Base-by-base conservation (phyloP, 2,888 invertebrate species). In the Drosophila diplacantha region DNA sequence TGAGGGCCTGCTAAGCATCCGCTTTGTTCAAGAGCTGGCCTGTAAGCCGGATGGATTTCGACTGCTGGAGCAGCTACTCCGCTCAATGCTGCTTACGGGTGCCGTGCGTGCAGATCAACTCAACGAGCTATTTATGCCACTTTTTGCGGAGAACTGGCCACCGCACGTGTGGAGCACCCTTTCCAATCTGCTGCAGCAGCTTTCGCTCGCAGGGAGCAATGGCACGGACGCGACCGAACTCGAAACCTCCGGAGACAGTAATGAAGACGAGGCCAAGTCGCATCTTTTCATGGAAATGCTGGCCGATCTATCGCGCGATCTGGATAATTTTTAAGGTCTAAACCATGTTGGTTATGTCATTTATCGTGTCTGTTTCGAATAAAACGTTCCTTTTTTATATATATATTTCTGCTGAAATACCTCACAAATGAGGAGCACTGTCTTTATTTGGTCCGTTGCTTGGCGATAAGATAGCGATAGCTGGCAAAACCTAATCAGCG, bases 71-170 rank as follows among this genome's bases (percentile, higher is more conserved):
- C 79, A 85, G 0, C 81, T 91, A 4, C 69, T 92, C 3, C 85
- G 89, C 55, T 88, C 87, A 60, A 68, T 94, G 80, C 83, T 94
- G 50, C 88, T 89, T 8, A 87, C 90, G 43, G 85, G 90, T 22
- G 89, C 93, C 50, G 79, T 94, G 63, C 90, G 88, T 5, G 89
- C 92, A 16, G 91, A 92, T 44, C 89, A 90, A 2, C 85, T 94
- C 11, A 93, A 93, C 71, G 90, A 91, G 49, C 92, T 93, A 73
- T 93, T 93, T 73, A 87, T 93, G 35, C 91, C 92, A 1, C 90
- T 94, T 14, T 93, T 93, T 60, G 90, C 92, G 72, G 90, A 91
- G 69, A 92, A 93, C 61, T 94, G 93, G 93, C 86, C 91, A 0
- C 89, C 90, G 87, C 49, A 63, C 4, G 75, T 82, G 3, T 73